These are phyloP conservation scores for Drosophila ficusphila DNA, from an alignment of 1,140 invertebrate genomes.

Conservation along the genomic window DNA sequence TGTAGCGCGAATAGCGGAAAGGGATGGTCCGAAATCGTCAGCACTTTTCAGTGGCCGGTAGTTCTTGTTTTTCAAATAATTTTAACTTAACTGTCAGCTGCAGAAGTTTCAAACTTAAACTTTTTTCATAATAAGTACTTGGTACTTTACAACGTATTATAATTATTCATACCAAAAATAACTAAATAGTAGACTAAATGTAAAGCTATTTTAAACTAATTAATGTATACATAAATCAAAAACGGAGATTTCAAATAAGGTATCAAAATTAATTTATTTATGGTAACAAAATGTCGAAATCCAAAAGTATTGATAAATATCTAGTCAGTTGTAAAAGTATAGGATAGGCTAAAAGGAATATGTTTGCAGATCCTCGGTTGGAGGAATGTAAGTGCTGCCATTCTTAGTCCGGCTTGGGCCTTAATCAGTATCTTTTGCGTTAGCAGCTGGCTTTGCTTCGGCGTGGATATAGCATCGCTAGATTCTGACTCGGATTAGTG, in stretches of 20 bases:
- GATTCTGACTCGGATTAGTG: slow-evolving; percentile 27
- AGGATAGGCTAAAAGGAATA: slow-evolving; percentile 18
- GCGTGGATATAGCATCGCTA: neutral
- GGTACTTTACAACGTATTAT: neutral
- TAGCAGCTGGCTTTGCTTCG: neutral
- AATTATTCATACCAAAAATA: neutral
- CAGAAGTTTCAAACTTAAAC: neutral
- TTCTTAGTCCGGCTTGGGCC: slow-evolving; percentile 14
- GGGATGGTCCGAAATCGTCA: neutral
- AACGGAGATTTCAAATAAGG: neutral
- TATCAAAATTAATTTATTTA: slow-evolving; percentile 25
- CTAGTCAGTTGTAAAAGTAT: slow-evolving; percentile 27
- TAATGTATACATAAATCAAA: neutral
- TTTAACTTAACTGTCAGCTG: neutral
- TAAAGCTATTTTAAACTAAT: neutral
- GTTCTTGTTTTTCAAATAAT: slow-evolving; percentile 1
- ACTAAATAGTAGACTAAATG: neutral
- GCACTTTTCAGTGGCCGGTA: neutral
- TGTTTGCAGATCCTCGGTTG: slow-evolving; percentile 17
- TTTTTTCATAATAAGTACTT: neutral
- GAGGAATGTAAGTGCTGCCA: slow-evolving; percentile 28
- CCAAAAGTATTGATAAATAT: neutral
- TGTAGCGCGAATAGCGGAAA: slow-evolving; percentile 25
- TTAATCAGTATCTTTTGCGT: slow-evolving; percentile 13
- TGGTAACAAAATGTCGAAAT: neutral